Conservation (phyloP, 2,113 vertebrate genomes). For the Sialia sialis region DNA sequence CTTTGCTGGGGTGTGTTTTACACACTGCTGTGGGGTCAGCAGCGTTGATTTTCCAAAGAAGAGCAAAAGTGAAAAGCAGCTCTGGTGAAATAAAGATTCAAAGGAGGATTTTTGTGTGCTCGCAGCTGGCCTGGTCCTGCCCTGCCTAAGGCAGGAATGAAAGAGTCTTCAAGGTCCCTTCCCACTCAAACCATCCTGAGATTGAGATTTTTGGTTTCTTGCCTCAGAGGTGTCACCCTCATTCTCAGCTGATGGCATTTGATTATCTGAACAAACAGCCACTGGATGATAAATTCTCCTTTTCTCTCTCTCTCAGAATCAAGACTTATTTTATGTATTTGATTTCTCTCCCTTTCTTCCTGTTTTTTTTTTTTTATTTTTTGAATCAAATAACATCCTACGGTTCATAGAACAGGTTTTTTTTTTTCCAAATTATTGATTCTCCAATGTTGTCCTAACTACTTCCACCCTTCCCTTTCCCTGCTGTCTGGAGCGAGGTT, state of each 20-base stretch:
- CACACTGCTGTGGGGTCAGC: not conserved
- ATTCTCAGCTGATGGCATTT: not conserved
- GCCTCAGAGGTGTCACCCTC: not conserved
- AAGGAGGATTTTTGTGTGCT: not conserved
- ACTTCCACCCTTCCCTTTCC: not conserved
- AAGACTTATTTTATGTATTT: not conserved
- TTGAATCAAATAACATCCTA: not conserved
- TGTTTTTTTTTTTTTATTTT: not conserved
- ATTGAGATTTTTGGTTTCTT: not conserved
- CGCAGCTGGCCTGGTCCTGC: not conserved
- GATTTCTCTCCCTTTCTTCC: not conserved
- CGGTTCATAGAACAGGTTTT: not conserved
- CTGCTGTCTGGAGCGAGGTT: not conserved
- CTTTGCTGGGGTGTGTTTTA: fast-evolving
- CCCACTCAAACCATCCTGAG: not conserved
- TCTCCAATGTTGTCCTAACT: not conserved
- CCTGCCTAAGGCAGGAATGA: not conserved
- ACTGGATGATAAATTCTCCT: not conserved
- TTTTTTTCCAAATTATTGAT: not conserved
- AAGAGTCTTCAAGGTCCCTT: not conserved
- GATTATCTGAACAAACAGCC: not conserved
- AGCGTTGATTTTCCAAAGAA: not conserved
- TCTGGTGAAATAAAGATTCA: not conserved
- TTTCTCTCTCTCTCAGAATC: not conserved
- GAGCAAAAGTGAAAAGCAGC: not conserved